Evolutionary conservation across 2,797 vertebrate species (phyloP).

Genomic region (Sylvilagus floridanus): DNA sequence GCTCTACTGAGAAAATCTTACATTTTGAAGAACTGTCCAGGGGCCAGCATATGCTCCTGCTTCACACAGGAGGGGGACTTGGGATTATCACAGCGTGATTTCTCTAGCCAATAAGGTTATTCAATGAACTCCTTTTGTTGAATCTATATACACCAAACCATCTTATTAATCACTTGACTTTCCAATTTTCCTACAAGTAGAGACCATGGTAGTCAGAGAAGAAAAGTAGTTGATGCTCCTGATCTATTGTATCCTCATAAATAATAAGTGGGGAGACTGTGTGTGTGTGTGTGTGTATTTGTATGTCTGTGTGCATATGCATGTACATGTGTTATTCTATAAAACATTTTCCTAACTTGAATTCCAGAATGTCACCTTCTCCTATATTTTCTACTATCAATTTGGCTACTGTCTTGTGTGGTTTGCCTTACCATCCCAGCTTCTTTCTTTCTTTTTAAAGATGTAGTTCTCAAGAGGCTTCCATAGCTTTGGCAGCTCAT

Average conservation of each 20-base stretch:
- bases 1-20: background rate
- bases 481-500: too few species aligned
- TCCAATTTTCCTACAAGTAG: background rate
- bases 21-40: background rate
- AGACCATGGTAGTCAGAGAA: background rate
- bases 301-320: background rate
- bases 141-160: background rate
- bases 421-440: background rate
- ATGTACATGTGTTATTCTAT: background rate
- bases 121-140: background rate
- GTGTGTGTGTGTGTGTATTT: background rate
- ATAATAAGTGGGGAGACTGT: background rate
- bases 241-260: background rate
- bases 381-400: background rate
- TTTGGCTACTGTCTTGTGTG: background rate
- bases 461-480: too few species aligned
- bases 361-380: background rate
- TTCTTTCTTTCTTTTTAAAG: too few species aligned
- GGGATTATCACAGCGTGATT: background rate
- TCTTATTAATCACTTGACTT: conserved; percentile 8
- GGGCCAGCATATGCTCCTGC: background rate
- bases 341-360: conserved; percentile 26
- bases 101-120: background rate
- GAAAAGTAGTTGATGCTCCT: background rate
- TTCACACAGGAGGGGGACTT: background rate